These are phyloP conservation scores for Shargacucullia verbasci DNA, from an alignment of 2,888 invertebrate species.

Conservation along the genomic window DNA sequence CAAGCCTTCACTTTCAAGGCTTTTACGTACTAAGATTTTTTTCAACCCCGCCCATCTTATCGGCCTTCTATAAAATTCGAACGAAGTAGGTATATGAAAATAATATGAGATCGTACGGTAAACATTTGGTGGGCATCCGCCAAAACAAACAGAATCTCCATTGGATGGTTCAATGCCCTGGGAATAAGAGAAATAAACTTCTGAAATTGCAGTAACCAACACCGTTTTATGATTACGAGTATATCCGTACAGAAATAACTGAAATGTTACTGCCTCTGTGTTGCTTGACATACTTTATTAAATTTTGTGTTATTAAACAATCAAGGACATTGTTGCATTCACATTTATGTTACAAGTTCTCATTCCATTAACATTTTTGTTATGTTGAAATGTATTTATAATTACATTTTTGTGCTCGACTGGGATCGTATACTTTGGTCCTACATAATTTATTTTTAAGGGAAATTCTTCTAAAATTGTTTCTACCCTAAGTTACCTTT, in stretches of 20 bases:
- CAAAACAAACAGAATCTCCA: conserved; percentile 65
- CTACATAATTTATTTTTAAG: no score
- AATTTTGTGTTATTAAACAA: conserved; percentile 29
- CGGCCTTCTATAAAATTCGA: conserved; percentile 4
- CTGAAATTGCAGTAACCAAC: conserved; percentile 64
- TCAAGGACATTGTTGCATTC: conserved; percentile 13
- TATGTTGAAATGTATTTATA: not conserved
- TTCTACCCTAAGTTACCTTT: no score
- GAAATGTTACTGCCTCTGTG: conserved; percentile 24
- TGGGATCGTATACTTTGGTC: no score
- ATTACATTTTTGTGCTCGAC: no score
- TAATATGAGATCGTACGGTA: conserved; percentile 37
- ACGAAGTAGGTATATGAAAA: conserved; percentile 30
- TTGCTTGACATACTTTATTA: conserved; percentile 47
- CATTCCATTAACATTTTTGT: conserved; percentile 11
- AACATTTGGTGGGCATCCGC: conserved; percentile 46
- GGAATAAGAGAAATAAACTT: conserved; percentile 65
- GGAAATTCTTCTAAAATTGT: no score
- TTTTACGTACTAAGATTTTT: no score
- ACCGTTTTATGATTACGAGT: conserved; percentile 59
- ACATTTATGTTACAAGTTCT: conserved; percentile 9
- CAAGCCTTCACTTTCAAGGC: no score
- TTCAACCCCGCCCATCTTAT: no score
- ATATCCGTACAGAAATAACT: conserved; percentile 60
- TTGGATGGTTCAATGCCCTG: conserved; percentile 62